Conservation (phyloP, 2,888 invertebrate genomes). For the Plebejus melissa region DNA sequence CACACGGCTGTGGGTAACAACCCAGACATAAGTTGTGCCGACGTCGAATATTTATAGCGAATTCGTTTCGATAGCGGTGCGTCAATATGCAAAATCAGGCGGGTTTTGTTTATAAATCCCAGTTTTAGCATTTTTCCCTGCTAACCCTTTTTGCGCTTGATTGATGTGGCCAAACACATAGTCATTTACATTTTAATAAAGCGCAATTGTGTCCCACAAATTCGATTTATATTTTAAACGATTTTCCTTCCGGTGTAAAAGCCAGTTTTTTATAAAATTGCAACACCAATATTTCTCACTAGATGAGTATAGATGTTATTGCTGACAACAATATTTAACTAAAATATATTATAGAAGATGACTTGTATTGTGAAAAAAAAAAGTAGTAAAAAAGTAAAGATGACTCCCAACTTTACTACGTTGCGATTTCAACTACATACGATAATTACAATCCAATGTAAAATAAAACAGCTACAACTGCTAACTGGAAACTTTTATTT, state of each 20-base stretch:
- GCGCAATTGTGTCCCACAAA: not conserved
- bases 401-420: not conserved
- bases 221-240: not conserved
- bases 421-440: not conserved
- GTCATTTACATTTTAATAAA: conserved; percentile 70
- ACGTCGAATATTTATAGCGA: conserved; percentile 26
- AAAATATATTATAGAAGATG: too few species aligned
- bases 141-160: conserved; percentile 47
- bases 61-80: conserved; percentile 1
- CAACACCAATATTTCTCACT: not conserved
- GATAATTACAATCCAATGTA: not conserved
- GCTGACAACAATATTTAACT: not conserved
- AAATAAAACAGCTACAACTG: not conserved
- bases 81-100: conserved; percentile 29
- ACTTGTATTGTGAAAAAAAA: not conserved
- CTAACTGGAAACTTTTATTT: not conserved
- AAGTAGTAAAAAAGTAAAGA: not conserved
- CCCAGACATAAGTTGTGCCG: not conserved
- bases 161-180: conserved; percentile 62
- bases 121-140: conserved; percentile 62
- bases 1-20: conserved; percentile 17
- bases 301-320: not conserved
- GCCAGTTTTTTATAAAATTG: not conserved
- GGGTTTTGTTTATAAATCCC: conserved; percentile 57
- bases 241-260: not conserved